Conservation (phyloP, 2,113 vertebrate species). For the Laticauda colubrina region DNA sequence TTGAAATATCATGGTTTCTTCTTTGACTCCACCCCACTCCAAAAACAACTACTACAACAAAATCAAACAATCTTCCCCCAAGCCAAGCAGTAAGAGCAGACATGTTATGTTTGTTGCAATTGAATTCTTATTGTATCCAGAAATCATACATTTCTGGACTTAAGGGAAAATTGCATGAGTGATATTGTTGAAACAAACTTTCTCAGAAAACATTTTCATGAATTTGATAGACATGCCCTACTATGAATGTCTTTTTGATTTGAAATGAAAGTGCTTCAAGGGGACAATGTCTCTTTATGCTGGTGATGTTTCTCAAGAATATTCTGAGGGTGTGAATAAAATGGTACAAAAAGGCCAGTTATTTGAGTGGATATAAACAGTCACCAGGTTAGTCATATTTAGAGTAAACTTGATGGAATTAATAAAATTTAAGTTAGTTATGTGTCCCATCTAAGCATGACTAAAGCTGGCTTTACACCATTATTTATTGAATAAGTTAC, state of each 20-base stretch:
- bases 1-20: constrained; percentile 30
- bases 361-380: not conserved
- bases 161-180: not conserved
- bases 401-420: not conserved
- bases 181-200: not conserved
- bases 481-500: not conserved
- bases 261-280: not conserved
- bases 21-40: constrained; percentile 17
- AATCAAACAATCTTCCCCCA: not conserved
- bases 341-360: not conserved
- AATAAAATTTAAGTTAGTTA: not conserved
- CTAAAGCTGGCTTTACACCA: not conserved
- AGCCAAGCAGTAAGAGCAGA: not conserved
- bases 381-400: not conserved
- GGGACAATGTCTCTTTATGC: not conserved
- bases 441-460: not conserved
- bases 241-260: not conserved
- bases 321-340: not conserved
- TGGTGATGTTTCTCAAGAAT: not conserved
- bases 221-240: not conserved
- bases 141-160: not conserved
- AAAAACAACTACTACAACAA: not conserved
- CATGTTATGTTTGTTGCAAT: not conserved
- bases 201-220: not conserved
- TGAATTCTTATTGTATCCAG: not conserved